Conservation (phyloP, 2,888 invertebrate genomes). For the Chesias legatella region DNA sequence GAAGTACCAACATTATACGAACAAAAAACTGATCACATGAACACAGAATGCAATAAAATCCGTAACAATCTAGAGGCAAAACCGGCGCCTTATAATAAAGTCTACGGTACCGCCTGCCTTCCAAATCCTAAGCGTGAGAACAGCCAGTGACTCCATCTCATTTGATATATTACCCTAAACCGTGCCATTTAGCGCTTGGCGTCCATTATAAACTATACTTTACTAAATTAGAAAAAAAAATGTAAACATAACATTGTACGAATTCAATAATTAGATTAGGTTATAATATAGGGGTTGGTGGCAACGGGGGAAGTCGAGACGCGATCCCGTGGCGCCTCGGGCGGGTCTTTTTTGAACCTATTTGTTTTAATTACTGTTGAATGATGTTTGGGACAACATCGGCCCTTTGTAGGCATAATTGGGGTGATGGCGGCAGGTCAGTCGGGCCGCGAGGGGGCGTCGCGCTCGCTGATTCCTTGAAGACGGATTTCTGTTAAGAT, state of each 20-base stretch:
- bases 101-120: constrained; percentile 46
- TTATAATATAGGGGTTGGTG: constrained; percentile 74
- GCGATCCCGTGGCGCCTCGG: constrained; percentile 75
- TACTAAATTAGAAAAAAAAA: constrained; percentile 75
- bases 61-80: constrained; percentile 69
- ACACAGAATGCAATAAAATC: constrained; percentile 54
- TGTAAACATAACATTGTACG: constrained; percentile 80
- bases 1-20: constrained; percentile 10
- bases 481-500: constrained; percentile 11
- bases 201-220: constrained; percentile 76
- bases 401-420: constrained; percentile 29
- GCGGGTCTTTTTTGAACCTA: constrained; percentile 75
- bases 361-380: constrained; percentile 78
- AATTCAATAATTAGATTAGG: constrained; percentile 81
- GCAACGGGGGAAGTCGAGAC: constrained; percentile 69
- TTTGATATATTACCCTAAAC: constrained; percentile 78
- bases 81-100: constrained; percentile 59
- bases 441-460: constrained; percentile 44
- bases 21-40: constrained; percentile 25
- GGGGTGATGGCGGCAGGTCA: constrained; percentile 28
- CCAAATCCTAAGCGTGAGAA: constrained; percentile 69
- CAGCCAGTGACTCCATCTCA: constrained; percentile 65
- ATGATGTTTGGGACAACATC: constrained; percentile 71
- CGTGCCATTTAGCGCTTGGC: constrained; percentile 80
- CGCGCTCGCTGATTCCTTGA: constrained; percentile 39